phyloP scores from a whole-genome alignment of 2,888 invertebrate species.

The Chrysolina americana region DNA sequence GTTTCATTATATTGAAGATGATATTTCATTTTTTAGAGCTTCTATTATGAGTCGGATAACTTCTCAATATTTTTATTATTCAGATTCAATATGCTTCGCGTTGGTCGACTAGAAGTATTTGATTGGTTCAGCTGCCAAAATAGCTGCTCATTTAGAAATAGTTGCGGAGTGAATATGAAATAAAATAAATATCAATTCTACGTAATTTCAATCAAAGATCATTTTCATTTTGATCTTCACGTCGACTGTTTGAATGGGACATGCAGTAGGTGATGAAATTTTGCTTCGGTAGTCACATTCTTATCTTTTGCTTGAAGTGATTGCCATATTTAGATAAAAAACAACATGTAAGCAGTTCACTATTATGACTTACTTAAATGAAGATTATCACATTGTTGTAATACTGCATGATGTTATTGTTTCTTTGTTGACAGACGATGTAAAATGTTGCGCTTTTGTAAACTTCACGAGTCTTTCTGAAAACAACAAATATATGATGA shows the following conservation, averaged over 20 bases:
- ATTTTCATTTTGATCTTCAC: neutral
- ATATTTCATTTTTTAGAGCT: too few relatives aligned
- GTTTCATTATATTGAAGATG: too few relatives aligned
- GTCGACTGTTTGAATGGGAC: neutral
- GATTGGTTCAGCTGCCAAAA: too few relatives aligned
- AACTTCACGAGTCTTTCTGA: neutral
- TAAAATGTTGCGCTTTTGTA: neutral
- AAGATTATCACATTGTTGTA: slow-evolving; percentile 13
- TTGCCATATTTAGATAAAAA: slow-evolving; percentile 15
- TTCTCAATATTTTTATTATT: too few relatives aligned
- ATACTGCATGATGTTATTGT: slow-evolving; percentile 8
- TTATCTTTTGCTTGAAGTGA: slow-evolving; percentile 18
- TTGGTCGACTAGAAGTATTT: too few relatives aligned
- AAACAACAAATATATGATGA: slow-evolving; percentile 13
- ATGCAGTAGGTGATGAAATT: neutral
- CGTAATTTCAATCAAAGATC: too few relatives aligned
- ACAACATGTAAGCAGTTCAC: slow-evolving; percentile 16
- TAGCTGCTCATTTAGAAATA: too few relatives aligned
- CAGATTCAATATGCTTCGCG: too few relatives aligned
- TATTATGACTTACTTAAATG: slow-evolving; percentile 9
- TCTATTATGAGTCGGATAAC: too few relatives aligned
- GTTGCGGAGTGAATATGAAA: too few relatives aligned
- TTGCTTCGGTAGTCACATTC: neutral
- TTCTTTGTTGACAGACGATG: slow-evolving; percentile 16
- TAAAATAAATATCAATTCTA: too few relatives aligned